A percentile compares a stretch with the other conserved stretches of the same genome.
These are phyloP conservation scores for Taphrorychus bicolor DNA, from an alignment of 2,888 invertebrate species.

Conservation along the genomic window DNA sequence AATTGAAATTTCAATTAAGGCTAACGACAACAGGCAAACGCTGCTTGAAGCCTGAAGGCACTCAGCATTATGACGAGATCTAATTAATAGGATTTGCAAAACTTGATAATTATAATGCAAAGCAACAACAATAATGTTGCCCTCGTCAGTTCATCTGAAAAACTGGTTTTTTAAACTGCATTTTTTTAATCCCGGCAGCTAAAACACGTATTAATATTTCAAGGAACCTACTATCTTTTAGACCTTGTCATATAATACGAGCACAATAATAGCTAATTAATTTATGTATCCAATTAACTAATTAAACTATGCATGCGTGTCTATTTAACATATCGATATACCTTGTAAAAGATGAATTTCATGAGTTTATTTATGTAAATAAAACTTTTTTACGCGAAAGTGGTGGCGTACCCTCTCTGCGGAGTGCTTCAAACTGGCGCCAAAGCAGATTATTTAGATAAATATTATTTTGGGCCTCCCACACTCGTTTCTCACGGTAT, in stretches of 20 bases:
- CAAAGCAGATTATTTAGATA: neutral
- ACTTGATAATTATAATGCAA: neutral
- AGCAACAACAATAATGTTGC: too few relatives aligned
- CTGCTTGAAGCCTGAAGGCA: neutral
- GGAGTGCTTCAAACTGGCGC: neutral
- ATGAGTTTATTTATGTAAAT: neutral
- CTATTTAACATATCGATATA: neutral
- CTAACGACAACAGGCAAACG: neutral
- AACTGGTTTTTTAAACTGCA: too few relatives aligned
- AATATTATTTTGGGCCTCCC: neutral
- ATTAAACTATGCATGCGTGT: neutral
- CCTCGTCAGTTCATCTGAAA: too few relatives aligned
- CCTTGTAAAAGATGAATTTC: neutral
- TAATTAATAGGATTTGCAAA: neutral
- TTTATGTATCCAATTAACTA: neutral
- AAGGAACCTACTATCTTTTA: too few relatives aligned
- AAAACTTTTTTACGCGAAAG: neutral
- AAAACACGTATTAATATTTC: too few relatives aligned
- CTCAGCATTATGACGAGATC: neutral
- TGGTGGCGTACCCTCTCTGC: neutral
- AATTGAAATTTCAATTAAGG: neutral
- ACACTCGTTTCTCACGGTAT: neutral
- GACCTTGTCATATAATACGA: too few relatives aligned
- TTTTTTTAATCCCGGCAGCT: too few relatives aligned
- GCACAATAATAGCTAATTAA: neutral